Evolutionary conservation across 2,888 invertebrate genomes (phyloP).

Genomic region (Pheosia tremula): DNA sequence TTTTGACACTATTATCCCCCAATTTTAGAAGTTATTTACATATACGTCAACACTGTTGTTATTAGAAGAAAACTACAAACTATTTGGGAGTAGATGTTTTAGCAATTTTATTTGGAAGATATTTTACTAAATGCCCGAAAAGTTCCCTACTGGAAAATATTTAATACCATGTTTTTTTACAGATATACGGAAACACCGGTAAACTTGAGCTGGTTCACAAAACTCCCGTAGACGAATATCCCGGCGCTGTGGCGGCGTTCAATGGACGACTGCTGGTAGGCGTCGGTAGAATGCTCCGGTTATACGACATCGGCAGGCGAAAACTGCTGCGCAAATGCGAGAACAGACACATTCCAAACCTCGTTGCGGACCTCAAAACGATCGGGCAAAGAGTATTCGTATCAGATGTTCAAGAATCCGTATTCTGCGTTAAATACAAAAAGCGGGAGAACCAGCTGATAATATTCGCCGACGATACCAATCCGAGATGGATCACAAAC

Average conservation of each 20-base stretch:
- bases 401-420: slow-evolving; percentile 98
- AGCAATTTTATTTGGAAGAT: too few relatives aligned
- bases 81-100: not conserved
- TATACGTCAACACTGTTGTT: too few relatives aligned
- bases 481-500: slow-evolving; percentile 97
- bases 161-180: slow-evolving; percentile 37
- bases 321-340: slow-evolving; percentile 99
- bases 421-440: slow-evolving; percentile 97
- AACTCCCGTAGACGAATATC: slow-evolving; percentile 96
- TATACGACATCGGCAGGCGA: slow-evolving; percentile 97
- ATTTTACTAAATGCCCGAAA: too few relatives aligned
- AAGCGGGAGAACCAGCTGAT: slow-evolving; percentile 98
- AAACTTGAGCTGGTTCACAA: slow-evolving; percentile 96
- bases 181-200: slow-evolving; percentile 90
- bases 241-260: slow-evolving; percentile 94
- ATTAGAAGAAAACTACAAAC: not conserved
- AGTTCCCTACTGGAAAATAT: too few relatives aligned
- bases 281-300: slow-evolving; percentile 94
- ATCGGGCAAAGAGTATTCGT: slow-evolving; percentile 98
- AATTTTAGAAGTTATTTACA: too few relatives aligned
- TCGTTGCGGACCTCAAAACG: slow-evolving; percentile 96
- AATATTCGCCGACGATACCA: slow-evolving; percentile 99
- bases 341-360: slow-evolving; percentile 98
- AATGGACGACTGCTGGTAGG: slow-evolving; percentile 97
- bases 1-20: not conserved